A percentile compares a stretch with the other conserved stretches of the same genome.
Evolutionary conservation across 2,888 invertebrate genomes (phyloP).

Genomic region (Caenorhabditis sp.): DNA sequence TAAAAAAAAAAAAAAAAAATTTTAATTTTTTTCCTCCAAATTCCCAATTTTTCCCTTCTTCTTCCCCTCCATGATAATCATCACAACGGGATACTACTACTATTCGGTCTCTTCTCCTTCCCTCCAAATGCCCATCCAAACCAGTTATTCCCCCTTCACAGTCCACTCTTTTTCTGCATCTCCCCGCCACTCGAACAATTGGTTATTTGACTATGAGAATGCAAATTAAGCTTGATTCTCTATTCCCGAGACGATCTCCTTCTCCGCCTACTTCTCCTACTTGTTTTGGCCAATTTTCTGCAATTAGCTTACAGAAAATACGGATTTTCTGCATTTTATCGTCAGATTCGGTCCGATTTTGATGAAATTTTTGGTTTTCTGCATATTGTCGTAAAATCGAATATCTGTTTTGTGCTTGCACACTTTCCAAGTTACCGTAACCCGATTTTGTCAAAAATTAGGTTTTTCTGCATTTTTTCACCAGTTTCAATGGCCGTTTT

Average conservation of each 20-base stretch:
- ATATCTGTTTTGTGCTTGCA: no score
- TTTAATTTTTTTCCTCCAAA: not conserved
- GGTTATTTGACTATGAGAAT: constrained; percentile 2
- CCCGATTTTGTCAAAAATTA: no score
- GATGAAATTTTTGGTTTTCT: not conserved
- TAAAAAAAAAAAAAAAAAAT: not conserved
- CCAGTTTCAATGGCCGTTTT: no score
- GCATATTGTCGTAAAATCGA: not conserved
- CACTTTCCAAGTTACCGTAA: no score
- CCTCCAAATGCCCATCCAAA: not conserved
- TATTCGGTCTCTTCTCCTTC: not conserved
- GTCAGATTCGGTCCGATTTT: not conserved
- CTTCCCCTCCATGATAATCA: no score
- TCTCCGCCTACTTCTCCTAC: not conserved
- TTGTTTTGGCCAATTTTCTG: not conserved
- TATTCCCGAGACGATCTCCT: not conserved
- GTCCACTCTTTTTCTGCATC: not conserved
- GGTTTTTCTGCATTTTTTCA: not conserved
- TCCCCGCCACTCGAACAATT: no score
- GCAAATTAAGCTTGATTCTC: constrained; percentile 22
- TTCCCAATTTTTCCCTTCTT: no score
- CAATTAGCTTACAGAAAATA: not conserved
- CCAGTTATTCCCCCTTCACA: not conserved
- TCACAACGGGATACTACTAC: constrained; percentile 2
- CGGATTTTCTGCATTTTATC: not conserved